Percentiles rank a stretch among this genome's conserved stretches.
Evolutionary conservation across 2,113 vertebrate genomes (phyloP).

Genomic region (Cebidichthys violaceus): DNA sequence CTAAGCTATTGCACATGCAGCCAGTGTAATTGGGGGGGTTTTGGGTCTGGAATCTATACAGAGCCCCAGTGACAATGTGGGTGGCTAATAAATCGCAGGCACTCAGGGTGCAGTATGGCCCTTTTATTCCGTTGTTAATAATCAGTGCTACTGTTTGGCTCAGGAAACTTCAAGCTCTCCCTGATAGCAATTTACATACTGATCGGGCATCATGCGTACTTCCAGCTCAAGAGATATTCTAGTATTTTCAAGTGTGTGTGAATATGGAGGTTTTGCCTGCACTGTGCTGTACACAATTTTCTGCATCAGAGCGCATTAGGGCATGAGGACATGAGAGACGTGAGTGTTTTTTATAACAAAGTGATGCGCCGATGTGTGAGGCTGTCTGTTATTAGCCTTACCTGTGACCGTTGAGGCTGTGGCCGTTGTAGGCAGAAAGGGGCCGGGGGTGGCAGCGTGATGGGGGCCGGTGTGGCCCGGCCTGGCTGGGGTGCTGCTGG

Average conservation of each 20-base stretch:
- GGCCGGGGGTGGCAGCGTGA: conserved; percentile 86
- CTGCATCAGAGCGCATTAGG: conserved; percentile 11
- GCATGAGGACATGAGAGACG: conserved; percentile 3
- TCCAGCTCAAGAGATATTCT: conserved; percentile 53
- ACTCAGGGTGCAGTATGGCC: conserved; percentile 32
- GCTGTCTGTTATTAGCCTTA: conserved; percentile 63
- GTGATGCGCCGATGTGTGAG: background rate
- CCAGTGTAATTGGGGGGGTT: background rate
- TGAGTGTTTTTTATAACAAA: background rate
- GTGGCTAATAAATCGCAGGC: conserved; percentile 59
- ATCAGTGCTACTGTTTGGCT: conserved; percentile 57
- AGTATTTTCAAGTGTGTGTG: conserved; percentile 59
- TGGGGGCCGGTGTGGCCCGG: conserved; percentile 84
- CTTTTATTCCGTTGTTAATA: conserved; percentile 56
- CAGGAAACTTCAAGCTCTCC: conserved; percentile 36
- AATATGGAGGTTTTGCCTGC: conserved; percentile 29
- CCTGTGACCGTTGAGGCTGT: conserved; percentile 96
- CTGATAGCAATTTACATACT: conserved; percentile 63
- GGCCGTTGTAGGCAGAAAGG: conserved; percentile 90
- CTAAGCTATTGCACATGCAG: background rate
- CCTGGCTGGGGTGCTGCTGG: conserved; percentile 80
- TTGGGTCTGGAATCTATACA: conserved; percentile 6
- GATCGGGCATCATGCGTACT: conserved; percentile 39
- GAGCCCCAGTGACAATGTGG: conserved; percentile 45
- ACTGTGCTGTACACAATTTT: conserved; percentile 9